Evolutionary conservation across 2,797 vertebrate species (phyloP).

Genomic region (Geotrypetes seraphini): DNA sequence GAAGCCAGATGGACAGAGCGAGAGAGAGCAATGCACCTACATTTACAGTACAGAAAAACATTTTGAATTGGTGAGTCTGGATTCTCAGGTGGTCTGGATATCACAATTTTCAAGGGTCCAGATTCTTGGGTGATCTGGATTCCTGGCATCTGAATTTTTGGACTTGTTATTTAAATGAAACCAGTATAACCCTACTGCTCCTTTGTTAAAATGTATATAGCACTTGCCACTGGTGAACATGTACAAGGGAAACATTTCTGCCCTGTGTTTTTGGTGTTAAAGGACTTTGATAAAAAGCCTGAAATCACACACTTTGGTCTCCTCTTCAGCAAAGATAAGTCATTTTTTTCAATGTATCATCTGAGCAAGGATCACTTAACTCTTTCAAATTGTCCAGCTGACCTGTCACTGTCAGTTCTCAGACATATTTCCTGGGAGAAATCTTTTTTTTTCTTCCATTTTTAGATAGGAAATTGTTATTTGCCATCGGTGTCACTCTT

Average conservation of each 20-base stretch:
- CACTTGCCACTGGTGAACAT: too few species aligned
- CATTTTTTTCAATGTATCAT: constrained; percentile 4
- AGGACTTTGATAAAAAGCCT: not conserved
- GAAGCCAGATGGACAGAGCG: too few species aligned
- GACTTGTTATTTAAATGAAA: too few species aligned
- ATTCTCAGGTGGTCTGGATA: too few species aligned
- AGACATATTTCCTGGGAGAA: not conserved
- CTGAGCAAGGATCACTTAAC: not conserved
- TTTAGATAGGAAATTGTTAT: constrained; percentile 4
- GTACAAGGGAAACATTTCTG: not conserved
- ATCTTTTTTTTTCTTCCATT: not conserved
- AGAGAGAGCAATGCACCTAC: too few species aligned
- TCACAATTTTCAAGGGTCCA: too few species aligned
- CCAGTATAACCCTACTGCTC: too few species aligned
- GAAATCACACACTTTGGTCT: not conserved
- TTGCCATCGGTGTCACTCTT: constrained; percentile 1
- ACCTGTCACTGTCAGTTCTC: not conserved
- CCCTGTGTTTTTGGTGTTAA: not conserved
- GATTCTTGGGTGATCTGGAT: too few species aligned
- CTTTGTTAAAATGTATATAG: too few species aligned
- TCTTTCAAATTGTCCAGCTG: not conserved
- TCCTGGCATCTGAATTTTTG: too few species aligned
- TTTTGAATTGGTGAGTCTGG: too few species aligned
- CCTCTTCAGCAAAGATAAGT: not conserved
- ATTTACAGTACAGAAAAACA: too few species aligned